Base-by-base conservation (phyloP, 2,113 vertebrate genomes). In the Rhea americana region DNA sequence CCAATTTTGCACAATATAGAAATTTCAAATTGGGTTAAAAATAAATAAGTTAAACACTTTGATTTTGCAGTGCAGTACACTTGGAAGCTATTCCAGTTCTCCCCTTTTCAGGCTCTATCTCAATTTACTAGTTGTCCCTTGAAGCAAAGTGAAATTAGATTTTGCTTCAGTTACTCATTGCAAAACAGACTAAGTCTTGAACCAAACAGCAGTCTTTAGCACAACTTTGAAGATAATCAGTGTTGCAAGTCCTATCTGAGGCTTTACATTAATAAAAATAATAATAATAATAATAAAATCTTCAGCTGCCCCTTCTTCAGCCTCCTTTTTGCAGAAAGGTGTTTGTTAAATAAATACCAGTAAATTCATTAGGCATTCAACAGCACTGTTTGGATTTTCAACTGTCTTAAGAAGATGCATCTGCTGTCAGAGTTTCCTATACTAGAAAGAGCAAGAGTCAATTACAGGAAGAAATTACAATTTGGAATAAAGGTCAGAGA, bases 401-500 rank as follows among this genome's bases (percentile, higher is more conserved):
- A 22, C n/a, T 63, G 15, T 59, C 35, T 45, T 68, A 81, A 80
- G 59, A 55, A 59, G 53, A 86, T 43, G 25, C 90, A 65, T 62
- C 81, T 84, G 22, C 66, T 89, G 50, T 28, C 72, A 68, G 20
- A n/a, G 45, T 37, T 83, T 80, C 30, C 59, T 85, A 37, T 30
- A 55, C 39, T 17, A 26, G 56, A 84, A 93, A 26, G 56, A 84
- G 93, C 50, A 16, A 71, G n/a, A 71, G n/a, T 95, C 90, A 84
- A 89, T 92, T 95, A 93, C 51, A 68, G 62, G 84, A 89, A 73
- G 83, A 95, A 94, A 93, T 94, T 85, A 96, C 70, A 93, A 89
- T 74, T 70, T 87, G 89, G 51, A 74, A 70, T 71, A 75, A 83
- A 90, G 88, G 93, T 88, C 70, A 86, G 66, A 80, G 43, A 83